Evolutionary conservation across 2,888 invertebrate species (phyloP), one percentile per base, ranked within the genome.

Genomic region (Synanthedon formicaeformis): DNA sequence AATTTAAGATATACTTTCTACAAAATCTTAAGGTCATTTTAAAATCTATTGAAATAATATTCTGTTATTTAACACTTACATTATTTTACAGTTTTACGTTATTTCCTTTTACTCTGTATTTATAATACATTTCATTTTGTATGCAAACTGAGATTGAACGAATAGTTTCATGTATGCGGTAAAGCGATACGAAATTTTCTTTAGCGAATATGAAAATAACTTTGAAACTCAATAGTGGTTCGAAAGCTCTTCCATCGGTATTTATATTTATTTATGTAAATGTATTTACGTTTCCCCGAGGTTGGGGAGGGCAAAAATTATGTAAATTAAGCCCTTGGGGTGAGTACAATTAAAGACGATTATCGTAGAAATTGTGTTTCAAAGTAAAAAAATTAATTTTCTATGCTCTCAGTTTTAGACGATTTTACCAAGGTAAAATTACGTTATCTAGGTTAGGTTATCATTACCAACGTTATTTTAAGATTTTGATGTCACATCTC

Each of bases 231-330:
- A 64, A 78, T 76, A 78, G 75, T 75, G 71, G 64, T 70, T 64
- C 60, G 62, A 14, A 56, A 51, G 53, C 40, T 55, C 45, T 57
- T 55, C 45, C 56, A 54, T 55, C 54, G 51, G 54, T 60, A 66
- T 80, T 75, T 73, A 70, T 72, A 80, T 80, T 73, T 78, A 78
- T 84, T 74, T 81, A 83, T 81, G 78, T 75, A 74, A 74, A 80
- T 73, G 71, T 69, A 45, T 45, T 45, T 45, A 13, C 6, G 13
- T 14, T 56, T 67, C 76, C 75, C 73, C 58, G 53, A 67, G 77
- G 73, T 60, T 63, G 65, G 60, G 56, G 63, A 64, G 66, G 63
- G 71, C 62, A 67, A 69, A 74, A 81, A 80, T 84, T 83, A 85
- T 84, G 81, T 76, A 84, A 83, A 85, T 82, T 54, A 67, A 68